Evolutionary conservation across 2,113 vertebrate species (phyloP), one percentile per base, ranked within the genome.

Genomic region (Marmota monax): DNA sequence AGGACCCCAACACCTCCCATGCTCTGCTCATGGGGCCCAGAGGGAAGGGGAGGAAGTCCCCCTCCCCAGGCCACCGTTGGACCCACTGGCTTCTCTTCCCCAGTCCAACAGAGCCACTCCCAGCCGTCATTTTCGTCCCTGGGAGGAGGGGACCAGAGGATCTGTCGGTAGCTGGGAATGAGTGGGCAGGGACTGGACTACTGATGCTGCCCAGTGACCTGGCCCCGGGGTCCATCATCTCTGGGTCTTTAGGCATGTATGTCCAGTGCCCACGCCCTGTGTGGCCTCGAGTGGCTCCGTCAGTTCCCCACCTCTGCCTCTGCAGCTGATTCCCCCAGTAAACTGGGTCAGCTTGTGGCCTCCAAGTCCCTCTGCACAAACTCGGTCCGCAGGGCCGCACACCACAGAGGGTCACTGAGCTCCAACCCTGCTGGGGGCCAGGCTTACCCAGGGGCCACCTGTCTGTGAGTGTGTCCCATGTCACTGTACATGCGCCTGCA

Each of bases 151-250:
- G 37, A 17, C 32, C 56, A 5, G 0, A 2, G 14, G 32, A 39
- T 23, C 63, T 70, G 79, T 37, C 2, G 7, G 67, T 73, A 78
- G n/a, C 72, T 0, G 2, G 2, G 56, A 39, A 18, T 6, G 12
- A 20, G 48, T 23, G 27, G 14, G 8, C 1, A 32, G 27, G 70
- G 45, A 74, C 76, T 53, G 86, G 32, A 45, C 16, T 53, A 53
- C 29, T 32, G 25, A 27, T 22, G 23, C 27, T 56, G 16, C 32
- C 34, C 74, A 3, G 67, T 18, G 18, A 2, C 82, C 63, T 23
- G 61, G 13, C 42, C 63, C 7, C 0, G 18, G 73, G 17, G 8
- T 18, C 73, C 65, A 0, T 22, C 20, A 12, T 17, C 2, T 3
- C 70, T 25, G 39, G 17, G n/a, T 74, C 48, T n/a, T 74, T 10